Evolutionary conservation across 2,797 vertebrate species (phyloP), one percentile per base, ranked within the genome.

Genomic region (Falco berigora): DNA sequence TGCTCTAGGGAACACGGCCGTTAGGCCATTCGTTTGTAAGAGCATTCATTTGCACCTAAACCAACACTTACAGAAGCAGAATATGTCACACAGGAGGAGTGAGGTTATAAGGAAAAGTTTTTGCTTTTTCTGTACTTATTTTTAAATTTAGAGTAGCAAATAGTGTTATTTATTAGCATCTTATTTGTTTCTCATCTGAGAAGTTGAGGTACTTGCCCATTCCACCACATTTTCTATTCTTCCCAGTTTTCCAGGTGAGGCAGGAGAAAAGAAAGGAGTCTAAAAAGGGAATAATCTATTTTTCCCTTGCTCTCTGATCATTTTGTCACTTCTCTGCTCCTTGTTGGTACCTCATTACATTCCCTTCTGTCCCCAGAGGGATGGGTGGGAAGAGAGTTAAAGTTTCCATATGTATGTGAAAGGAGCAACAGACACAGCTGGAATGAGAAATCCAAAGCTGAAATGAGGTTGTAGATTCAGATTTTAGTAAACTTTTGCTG

Each of bases 291-390:
- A 62, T 4, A 73, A 63, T 21, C 14, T 69, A 14, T 46, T 87
- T 76, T 76, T 52, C 13, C 9, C 23, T 32, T 24, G 6, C 25
- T 75, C 21, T 71, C 19, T 62, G 61, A 47, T 85, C 87, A 55
- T 42, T 86, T 86, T 90, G 61, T 90, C 27, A 62, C 14, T 93
- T 86, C 42, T 74, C n/a, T 77, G 61, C 21, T 86, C 58, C 32
- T 73, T 89, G 24, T 52, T 38, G 15, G 34, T 64, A 14, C n/a
- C 32, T 50, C 0, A 0, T 68, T 69, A 72, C 4, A 1, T 36
- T 63, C n/a, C 34, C 55, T 69, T 9, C 12, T 55, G 8, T 76
- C 5, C n/a, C 46, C 34, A 68, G 34, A 62, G 19, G 17, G 8
- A 13, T 24, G 22, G 24, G 14, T 58, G 47, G n/a, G 34, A 58